Evolutionary conservation across 1,140 invertebrate species (phyloP), one percentile per base, ranked within the genome.

Genomic region (Achatina immaculata): DNA sequence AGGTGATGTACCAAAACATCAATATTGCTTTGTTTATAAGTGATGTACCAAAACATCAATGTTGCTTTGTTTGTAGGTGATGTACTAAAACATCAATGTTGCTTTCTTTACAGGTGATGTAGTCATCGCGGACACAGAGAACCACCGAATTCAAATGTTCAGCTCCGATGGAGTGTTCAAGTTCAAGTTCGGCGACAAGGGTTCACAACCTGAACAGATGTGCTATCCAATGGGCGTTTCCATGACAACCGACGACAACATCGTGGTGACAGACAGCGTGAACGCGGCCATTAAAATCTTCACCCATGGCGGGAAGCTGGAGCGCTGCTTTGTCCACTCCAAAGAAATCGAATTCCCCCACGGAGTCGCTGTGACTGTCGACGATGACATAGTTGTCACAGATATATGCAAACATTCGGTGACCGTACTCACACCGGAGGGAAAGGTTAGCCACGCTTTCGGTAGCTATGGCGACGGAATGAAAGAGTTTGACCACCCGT

Each of bases 101-200:
- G n/a, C n/a, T n/a, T n/a, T n/a, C n/a, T n/a, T n/a, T n/a, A n/a
- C 84, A 90, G 88, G 88, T 40, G 88, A 90, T 78, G 85, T 90
- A 24, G 84, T 89, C 7, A 84, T 90, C n/a, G 87, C 88, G 28
- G 89, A 90, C 77, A 89, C 89, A 11, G 88, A 90, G 73, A 90
- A 90, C 73, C 89, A 90, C 77, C 83, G 89, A 65, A 88, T 90
- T 69, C 88, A 90, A 79, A 88, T 90, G 55, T 90, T 90, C 73
- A 83, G 83, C 28, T 84, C 78, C 38, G 88, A 89, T 31, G 89
- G 89, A 42, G 75, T 81, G 66, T 88, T 89, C 79, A 89, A 87
- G 84, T 85, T 83, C 78, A 89, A 88, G 78, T 90, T 90, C 75
- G 89, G 89, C 71, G 79, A 48, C 2, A 87, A 86, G 71, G 88